phyloP scores from a whole-genome alignment of 2,797 vertebrate species.

The Xiphorhynchus erythropygius region DNA sequence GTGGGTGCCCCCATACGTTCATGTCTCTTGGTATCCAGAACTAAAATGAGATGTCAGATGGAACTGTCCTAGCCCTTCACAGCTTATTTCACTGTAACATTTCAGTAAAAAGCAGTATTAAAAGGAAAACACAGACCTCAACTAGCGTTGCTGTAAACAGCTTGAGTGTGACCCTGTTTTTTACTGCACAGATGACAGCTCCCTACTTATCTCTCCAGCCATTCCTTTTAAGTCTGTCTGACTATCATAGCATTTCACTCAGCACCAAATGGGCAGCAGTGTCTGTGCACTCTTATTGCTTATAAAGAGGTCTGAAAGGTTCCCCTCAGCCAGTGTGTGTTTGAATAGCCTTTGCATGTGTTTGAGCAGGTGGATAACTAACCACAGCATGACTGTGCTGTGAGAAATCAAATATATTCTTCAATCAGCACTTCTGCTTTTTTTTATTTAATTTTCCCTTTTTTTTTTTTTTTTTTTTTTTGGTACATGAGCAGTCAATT shows the following conservation, averaged over 20 bases:
- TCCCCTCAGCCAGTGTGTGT: neutral
- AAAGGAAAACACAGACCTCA: conserved; percentile 22
- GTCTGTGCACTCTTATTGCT: neutral
- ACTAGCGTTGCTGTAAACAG: neutral
- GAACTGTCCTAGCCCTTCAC: neutral
- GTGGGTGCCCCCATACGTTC: conserved; percentile 3
- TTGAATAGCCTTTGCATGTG: neutral
- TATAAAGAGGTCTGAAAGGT: neutral
- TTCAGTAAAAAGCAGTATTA: conserved; percentile 28
- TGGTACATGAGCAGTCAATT: conserved; percentile 23
- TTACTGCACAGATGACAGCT: neutral
- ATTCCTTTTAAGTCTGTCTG: neutral
- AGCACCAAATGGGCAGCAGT: neutral
- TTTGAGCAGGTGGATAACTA: neutral
- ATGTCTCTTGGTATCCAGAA: conserved; percentile 31
- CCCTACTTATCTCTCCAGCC: neutral
- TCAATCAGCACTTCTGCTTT: conserved; percentile 39
- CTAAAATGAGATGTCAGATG: conserved; percentile 50
- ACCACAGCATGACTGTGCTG: neutral
- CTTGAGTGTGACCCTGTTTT: neutral
- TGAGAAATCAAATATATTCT: conserved; percentile 4
- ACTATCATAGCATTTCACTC: neutral
- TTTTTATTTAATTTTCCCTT: conserved; percentile 48
- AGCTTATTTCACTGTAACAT: conserved; percentile 15
- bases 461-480: neutral